Conservation (phyloP, 2,888 invertebrate genomes). For the Calliphora vomitoria region DNA sequence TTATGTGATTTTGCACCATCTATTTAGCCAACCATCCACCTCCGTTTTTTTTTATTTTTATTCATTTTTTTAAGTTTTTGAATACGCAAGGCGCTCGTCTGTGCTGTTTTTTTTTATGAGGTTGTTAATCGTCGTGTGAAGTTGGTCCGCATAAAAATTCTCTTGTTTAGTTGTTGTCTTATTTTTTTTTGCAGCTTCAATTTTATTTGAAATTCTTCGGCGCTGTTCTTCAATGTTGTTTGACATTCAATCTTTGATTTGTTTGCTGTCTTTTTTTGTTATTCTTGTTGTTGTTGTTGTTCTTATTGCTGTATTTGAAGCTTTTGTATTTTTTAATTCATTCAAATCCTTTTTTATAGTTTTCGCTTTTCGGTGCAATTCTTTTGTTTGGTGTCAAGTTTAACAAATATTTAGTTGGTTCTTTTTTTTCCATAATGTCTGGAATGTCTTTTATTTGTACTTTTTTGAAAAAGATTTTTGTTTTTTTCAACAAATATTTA, state of each 20-base stretch:
- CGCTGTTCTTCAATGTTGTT: conserved; percentile 75
- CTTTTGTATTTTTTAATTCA: conserved; percentile 78
- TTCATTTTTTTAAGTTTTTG: conserved; percentile 34
- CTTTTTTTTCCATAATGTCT: conserved; percentile 74
- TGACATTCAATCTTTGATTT: conserved; percentile 75
- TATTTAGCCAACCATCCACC: conserved; percentile 64
- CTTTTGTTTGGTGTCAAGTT: conserved; percentile 83
- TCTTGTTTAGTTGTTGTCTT: conserved; percentile 72
- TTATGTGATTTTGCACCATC: conserved; percentile 72
- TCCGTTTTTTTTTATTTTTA: no score
- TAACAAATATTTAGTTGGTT: conserved; percentile 81
- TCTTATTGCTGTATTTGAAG: conserved; percentile 63
- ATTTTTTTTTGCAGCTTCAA: conserved; percentile 77
- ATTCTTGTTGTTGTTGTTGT: conserved; percentile 50
- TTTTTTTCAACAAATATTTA: conserved; percentile 17
- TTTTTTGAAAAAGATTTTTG: neutral
- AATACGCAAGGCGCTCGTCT: conserved; percentile 64
- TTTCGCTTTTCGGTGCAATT: conserved; percentile 79
- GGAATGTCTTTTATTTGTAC: conserved; percentile 65
- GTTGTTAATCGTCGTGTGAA: conserved; percentile 74
- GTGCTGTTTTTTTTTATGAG: conserved; percentile 45
- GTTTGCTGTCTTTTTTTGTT: conserved; percentile 62
- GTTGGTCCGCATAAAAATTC: conserved; percentile 68
- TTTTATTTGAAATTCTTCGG: conserved; percentile 79
- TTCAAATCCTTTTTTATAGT: conserved; percentile 70